Evolutionary conservation across 2,113 vertebrate species (phyloP).

Genomic region (Callospermophilus lateralis): DNA sequence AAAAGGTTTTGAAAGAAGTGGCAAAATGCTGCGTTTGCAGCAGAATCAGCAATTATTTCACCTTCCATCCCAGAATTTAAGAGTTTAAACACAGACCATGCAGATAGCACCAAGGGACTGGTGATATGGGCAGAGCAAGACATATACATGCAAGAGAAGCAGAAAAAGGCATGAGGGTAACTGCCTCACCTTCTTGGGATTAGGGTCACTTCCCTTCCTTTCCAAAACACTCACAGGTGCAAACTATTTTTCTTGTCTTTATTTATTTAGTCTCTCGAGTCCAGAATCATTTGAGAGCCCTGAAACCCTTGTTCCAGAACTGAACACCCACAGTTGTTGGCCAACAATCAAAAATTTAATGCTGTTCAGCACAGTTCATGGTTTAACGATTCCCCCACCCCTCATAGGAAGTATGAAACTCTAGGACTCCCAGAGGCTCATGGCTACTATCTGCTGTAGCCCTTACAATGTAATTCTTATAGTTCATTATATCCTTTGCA

Average conservation of each 20-base stretch:
- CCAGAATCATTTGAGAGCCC: slow-evolving; percentile 37
- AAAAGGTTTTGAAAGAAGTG: slow-evolving; percentile 5
- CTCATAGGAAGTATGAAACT: slow-evolving; percentile 39
- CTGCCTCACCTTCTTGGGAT: neutral
- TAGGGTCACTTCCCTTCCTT: slow-evolving; percentile 27
- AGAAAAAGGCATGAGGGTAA: slow-evolving; percentile 45
- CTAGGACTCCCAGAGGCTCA: neutral
- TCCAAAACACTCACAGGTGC: slow-evolving; percentile 2
- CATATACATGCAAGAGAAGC: slow-evolving; percentile 77
- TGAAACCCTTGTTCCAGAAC: neutral
- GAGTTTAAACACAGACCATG: slow-evolving; percentile 80
- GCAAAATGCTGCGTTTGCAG: slow-evolving; percentile 57
- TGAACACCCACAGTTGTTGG: neutral
- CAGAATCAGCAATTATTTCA: neutral
- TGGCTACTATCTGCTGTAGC: neutral
- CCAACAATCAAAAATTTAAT: slow-evolving; percentile 60
- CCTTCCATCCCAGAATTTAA: slow-evolving; percentile 53
- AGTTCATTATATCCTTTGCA: slow-evolving; percentile 49
- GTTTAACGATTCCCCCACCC: neutral
- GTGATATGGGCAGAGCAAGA: slow-evolving; percentile 65
- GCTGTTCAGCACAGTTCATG: neutral
- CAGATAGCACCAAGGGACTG: slow-evolving; percentile 40
- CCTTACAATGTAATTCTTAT: neutral
- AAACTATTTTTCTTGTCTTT: slow-evolving; percentile 59
- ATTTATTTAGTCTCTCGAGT: slow-evolving; percentile 32